Conservation (phyloP, 35 echinoderm and acorn worm species). For the Lytechinus variegatus region DNA sequence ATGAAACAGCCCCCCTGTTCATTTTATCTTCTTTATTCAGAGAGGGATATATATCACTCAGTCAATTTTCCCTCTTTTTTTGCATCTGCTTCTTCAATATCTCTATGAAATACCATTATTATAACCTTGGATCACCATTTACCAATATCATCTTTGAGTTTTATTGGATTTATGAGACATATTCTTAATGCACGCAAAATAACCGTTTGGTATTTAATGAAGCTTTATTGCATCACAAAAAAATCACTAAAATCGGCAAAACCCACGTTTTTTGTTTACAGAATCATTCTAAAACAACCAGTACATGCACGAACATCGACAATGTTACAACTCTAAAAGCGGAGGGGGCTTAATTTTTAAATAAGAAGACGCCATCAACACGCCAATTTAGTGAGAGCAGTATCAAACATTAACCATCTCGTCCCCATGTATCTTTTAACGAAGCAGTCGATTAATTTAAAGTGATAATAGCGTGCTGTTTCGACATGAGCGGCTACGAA, state of each 20-base stretch:
- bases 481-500: background rate
- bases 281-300: background rate
- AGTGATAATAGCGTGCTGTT: conserved; percentile 9
- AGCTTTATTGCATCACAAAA: background rate
- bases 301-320: background rate
- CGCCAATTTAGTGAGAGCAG: background rate
- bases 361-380: background rate
- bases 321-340: background rate
- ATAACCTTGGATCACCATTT: background rate
- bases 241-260: background rate
- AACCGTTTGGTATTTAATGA: background rate
- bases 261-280: background rate
- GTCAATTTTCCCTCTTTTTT: too few species aligned
- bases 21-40: too few species aligned
- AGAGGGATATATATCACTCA: too few species aligned
- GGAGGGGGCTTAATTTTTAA: background rate
- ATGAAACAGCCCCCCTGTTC: too few species aligned
- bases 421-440: background rate
- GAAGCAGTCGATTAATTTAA: background rate
- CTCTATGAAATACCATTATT: background rate
- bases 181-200: background rate
- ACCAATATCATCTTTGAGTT: background rate
- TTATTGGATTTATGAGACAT: background rate
- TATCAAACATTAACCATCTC: background rate
- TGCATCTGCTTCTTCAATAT: background rate